phyloP scores from a whole-genome alignment of 2,888 invertebrate genomes.

The Serrognathus titanus region DNA sequence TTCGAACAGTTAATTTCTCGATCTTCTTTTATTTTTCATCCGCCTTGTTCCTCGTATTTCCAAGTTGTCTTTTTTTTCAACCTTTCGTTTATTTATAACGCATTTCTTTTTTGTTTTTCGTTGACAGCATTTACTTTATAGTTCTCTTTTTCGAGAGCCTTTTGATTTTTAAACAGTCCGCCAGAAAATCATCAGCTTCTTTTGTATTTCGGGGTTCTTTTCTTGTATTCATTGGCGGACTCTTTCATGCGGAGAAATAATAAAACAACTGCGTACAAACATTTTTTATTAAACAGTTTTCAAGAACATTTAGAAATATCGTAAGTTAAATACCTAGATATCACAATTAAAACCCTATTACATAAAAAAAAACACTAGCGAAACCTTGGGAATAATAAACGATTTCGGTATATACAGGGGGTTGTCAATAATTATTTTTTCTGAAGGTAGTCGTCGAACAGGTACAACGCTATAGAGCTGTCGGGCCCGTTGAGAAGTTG shows the following conservation, averaged over 20 bases:
- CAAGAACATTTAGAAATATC: slow-evolving; percentile 4
- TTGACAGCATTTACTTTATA: too few species aligned
- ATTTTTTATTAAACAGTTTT: slow-evolving; percentile 10
- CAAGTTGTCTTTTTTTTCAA: too few species aligned
- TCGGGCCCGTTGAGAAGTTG: slow-evolving; percentile 60
- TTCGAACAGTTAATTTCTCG: too few species aligned
- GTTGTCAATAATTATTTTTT: slow-evolving; percentile 31
- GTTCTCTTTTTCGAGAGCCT: too few species aligned
- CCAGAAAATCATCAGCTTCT: too few species aligned
- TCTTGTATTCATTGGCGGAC: too few species aligned
- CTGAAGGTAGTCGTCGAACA: slow-evolving; percentile 69
- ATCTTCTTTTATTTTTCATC: too few species aligned
- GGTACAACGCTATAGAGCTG: slow-evolving; percentile 62
- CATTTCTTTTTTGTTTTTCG: too few species aligned
- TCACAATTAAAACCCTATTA: slow-evolving; percentile 5
- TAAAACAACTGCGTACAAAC: background rate
- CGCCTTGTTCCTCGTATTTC: too few species aligned
- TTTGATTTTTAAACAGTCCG: too few species aligned
- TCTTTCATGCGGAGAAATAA: background rate
- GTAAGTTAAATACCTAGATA: background rate
- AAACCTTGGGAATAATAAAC: background rate
- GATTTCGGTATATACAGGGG: background rate
- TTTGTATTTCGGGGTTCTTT: too few species aligned
- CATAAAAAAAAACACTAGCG: slow-evolving; percentile 2
- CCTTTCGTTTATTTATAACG: too few species aligned